Conservation (phyloP, 2,113 vertebrate species). For the Sturnus vulgaris region DNA sequence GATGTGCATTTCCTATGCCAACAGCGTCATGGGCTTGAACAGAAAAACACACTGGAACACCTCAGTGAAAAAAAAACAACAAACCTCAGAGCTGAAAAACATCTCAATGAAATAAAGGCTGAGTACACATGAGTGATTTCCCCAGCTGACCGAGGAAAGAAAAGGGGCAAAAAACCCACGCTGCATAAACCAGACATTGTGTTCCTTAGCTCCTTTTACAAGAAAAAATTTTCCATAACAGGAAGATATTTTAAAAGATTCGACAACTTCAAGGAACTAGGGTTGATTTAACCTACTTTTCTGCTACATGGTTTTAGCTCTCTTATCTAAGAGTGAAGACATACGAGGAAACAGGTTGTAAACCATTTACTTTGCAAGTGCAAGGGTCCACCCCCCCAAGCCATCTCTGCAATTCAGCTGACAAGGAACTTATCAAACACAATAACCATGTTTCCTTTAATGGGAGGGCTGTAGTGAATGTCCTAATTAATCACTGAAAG, state of each 20-base stretch:
- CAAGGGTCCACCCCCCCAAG: accelerated
- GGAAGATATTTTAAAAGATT: not conserved
- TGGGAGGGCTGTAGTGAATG: not conserved
- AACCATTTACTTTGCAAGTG: not conserved
- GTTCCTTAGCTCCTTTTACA: not conserved
- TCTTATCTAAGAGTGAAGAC: not conserved
- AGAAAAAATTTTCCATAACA: not conserved
- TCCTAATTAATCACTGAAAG: not conserved
- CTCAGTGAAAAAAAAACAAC: not conserved
- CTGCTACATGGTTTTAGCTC: not conserved
- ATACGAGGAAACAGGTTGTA: not conserved
- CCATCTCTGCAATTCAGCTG: not conserved
- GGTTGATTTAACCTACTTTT: not conserved
- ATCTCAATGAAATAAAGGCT: not conserved
- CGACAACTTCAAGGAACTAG: not conserved
- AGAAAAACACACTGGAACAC: not conserved
- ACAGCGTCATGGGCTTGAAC: accelerated
- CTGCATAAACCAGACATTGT: not conserved
- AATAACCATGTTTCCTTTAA: not conserved
- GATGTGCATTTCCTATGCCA: not conserved
- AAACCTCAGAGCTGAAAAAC: not conserved
- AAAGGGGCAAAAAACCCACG: not conserved
- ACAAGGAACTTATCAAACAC: not conserved
- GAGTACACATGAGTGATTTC: not conserved
- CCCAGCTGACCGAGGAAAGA: accelerated